A percentile compares a stretch with the other conserved stretches of the same genome.
These are phyloP conservation scores for Limnephilus lunatus DNA, from an alignment of 2,888 invertebrate genomes.

Conservation along the genomic window DNA sequence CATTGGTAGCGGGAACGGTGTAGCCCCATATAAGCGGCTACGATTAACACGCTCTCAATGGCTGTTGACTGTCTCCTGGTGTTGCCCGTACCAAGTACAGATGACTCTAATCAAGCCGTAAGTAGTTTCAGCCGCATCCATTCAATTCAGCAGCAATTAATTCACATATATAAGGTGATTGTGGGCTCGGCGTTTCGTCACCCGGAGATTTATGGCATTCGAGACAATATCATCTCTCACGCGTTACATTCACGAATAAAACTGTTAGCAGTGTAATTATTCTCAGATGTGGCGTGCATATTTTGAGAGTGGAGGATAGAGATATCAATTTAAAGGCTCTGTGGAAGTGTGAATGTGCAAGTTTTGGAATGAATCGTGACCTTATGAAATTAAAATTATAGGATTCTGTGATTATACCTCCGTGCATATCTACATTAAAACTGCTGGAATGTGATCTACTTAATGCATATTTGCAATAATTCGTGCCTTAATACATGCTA, in stretches of 20 bases:
- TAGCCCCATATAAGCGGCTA: slow-evolving; percentile 33
- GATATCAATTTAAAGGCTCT: background rate
- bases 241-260: background rate
- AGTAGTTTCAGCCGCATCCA: slow-evolving; percentile 18
- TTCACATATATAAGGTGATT: slow-evolving; percentile 30
- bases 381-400: background rate
- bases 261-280: background rate
- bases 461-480: background rate
- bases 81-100: slow-evolving; percentile 7
- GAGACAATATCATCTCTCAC: slow-evolving; percentile 10
- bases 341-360: background rate
- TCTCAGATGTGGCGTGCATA: background rate
- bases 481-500: background rate
- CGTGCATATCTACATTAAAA: background rate
- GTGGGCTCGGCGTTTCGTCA: slow-evolving; percentile 25
- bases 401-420: background rate
- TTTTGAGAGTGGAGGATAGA: background rate
- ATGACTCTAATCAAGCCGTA: slow-evolving; percentile 42
- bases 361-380: background rate
- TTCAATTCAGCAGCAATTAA: slow-evolving; percentile 36
- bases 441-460: background rate
- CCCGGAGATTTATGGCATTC: background rate
- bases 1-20: slow-evolving; percentile 15
- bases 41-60: slow-evolving; percentile 59
- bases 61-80: slow-evolving; percentile 49